A percentile compares a stretch with the other conserved stretches of the same genome.
Conservation (phyloP, 1,140 invertebrate species). For the Potamilus streckersoni region DNA sequence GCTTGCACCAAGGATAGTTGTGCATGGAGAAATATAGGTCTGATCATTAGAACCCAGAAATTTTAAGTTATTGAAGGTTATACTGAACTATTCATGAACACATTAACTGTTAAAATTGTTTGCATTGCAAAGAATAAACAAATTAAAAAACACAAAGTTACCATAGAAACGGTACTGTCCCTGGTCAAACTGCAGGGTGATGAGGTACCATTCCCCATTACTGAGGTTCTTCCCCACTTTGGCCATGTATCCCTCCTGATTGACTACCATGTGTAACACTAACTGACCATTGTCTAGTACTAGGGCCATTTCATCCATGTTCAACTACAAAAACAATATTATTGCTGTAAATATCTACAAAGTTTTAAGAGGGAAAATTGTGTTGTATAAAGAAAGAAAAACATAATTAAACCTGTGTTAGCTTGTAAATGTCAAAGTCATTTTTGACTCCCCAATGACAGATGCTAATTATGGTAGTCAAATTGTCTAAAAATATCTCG, state of each 20-base stretch:
- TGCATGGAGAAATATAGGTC: too few relatives aligned
- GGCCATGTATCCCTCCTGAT: constrained; percentile 28
- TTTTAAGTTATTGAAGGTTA: too few relatives aligned
- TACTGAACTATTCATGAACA: not conserved
- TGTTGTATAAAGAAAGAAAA: not conserved
- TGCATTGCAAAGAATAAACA: too few relatives aligned
- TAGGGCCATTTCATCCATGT: constrained; percentile 36
- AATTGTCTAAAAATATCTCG: not conserved
- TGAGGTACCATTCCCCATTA: constrained; percentile 42
- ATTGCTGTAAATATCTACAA: not conserved
- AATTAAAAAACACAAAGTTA: constrained; percentile 2
- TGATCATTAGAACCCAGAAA: too few relatives aligned
- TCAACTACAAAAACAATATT: constrained; percentile 32
- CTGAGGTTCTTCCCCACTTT: constrained; percentile 29
- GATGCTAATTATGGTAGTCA: not conserved
- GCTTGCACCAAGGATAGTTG: too few relatives aligned
- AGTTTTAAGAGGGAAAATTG: not conserved
- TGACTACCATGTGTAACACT: constrained; percentile 41
- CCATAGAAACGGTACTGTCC: constrained; percentile 30
- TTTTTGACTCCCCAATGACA: not conserved
- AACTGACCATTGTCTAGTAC: constrained; percentile 43
- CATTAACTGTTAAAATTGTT: too few relatives aligned
- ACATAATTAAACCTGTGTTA: not conserved
- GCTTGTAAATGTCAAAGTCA: not conserved
- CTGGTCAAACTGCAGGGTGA: constrained; percentile 21